These are phyloP conservation scores for Drosophila buzzatii DNA, from an alignment of 2,888 invertebrate genomes.

Conservation along the genomic window DNA sequence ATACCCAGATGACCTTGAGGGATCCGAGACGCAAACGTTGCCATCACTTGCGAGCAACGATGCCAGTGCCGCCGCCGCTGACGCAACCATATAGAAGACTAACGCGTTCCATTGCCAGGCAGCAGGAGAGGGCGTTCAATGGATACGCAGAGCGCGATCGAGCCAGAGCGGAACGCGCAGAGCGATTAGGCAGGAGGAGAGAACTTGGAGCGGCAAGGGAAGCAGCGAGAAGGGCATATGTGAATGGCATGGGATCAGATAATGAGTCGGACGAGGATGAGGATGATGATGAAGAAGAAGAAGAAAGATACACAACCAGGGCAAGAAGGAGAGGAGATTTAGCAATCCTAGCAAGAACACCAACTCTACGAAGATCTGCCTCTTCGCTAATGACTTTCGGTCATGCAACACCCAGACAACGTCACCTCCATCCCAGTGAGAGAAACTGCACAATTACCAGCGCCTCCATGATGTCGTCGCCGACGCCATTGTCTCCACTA, in stretches of 20 bases:
- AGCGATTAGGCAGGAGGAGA: not conserved
- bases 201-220: not conserved
- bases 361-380: not conserved
- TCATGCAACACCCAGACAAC: too few species aligned
- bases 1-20: conserved; percentile 9
- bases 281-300: not conserved
- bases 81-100: conserved; percentile 34
- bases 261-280: too few species aligned
- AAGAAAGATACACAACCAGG: not conserved
- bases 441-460: not conserved
- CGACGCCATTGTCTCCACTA: not conserved
- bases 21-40: conserved; percentile 45
- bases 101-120: conserved; percentile 48
- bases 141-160: not conserved
- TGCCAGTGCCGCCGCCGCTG: conserved; percentile 44
- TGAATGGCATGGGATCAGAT: not conserved
- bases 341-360: not conserved
- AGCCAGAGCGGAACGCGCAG: not conserved
- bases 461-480: not conserved
- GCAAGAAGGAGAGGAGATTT: too few species aligned
- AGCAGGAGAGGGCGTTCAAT: not conserved
- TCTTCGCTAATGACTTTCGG: not conserved
- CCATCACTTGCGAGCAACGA: conserved; percentile 53
- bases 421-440: not conserved
- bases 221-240: not conserved